Conservation (phyloP, 1,140 invertebrate genomes). For the Hylaeus anthracinus region DNA sequence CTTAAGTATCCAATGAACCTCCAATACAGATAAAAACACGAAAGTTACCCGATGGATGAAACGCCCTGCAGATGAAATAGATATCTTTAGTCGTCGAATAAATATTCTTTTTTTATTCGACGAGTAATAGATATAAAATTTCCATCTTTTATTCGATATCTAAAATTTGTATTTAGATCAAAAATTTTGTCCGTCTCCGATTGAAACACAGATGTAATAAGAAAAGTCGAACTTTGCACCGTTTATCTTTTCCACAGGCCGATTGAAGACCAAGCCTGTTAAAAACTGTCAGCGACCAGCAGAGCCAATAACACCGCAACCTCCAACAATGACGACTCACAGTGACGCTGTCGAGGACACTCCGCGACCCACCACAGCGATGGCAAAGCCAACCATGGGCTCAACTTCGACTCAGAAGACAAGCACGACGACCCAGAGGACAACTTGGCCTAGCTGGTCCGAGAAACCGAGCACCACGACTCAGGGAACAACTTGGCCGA, state of each 20-base stretch:
- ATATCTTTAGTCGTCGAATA: too few species aligned
- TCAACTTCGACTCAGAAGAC: conserved; percentile 70
- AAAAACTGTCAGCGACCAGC: conserved; percentile 85
- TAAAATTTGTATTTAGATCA: too few species aligned
- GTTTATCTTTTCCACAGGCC: conserved; percentile 66
- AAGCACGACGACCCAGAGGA: conserved; percentile 61
- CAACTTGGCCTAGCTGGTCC: conserved; percentile 65
- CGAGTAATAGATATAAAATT: too few species aligned
- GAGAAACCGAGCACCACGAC: conserved; percentile 60
- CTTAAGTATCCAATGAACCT: too few species aligned
- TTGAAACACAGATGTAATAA: too few species aligned
- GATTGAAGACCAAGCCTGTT: conserved; percentile 79
- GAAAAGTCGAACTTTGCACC: too few species aligned
- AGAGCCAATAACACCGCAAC: conserved; percentile 85
- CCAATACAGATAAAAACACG: too few species aligned
- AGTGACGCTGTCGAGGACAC: conserved; percentile 69
- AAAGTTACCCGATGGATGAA: too few species aligned
- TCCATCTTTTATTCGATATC: too few species aligned
- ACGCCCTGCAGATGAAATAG: too few species aligned
- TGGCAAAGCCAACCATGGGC: conserved; percentile 71
- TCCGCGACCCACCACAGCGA: conserved; percentile 74
- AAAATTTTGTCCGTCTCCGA: too few species aligned
- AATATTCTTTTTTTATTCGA: too few species aligned
- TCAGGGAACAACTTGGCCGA: conserved; percentile 1
- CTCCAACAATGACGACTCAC: conserved; percentile 86